A percentile compares a stretch with the other conserved stretches of the same genome.
phyloP scores from a whole-genome alignment of 2,888 invertebrate genomes.

The Drosophila vallismaia region DNA sequence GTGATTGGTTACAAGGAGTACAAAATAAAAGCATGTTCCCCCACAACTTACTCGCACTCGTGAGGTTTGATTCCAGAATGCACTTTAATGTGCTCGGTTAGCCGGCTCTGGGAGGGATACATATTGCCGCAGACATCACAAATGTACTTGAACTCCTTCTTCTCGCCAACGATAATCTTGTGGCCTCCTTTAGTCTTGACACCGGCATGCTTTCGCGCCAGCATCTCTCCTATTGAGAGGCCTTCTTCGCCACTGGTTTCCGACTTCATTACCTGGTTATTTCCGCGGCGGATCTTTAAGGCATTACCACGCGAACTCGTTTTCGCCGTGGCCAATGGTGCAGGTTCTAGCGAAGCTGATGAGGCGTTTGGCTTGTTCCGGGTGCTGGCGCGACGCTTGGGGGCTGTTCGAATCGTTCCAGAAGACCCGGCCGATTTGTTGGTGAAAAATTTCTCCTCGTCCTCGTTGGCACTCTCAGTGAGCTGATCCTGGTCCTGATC shows the following conservation, averaged over 20 bases:
- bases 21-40: background rate
- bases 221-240: slow-evolving; percentile 50
- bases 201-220: slow-evolving; percentile 56
- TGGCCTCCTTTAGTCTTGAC: slow-evolving; percentile 70
- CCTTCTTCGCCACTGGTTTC: slow-evolving; percentile 47
- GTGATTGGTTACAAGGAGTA: background rate
- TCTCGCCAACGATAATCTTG: slow-evolving; percentile 67
- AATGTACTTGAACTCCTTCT: slow-evolving; percentile 78
- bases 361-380: slow-evolving; percentile 37
- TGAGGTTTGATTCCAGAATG: slow-evolving; percentile 83
- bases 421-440: slow-evolving; percentile 35
- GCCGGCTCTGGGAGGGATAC: slow-evolving; percentile 82
- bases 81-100: slow-evolving; percentile 82
- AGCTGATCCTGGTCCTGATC: slow-evolving; percentile 36
- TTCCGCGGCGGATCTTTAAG: slow-evolving; percentile 45
- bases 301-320: background rate
- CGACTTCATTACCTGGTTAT: background rate
- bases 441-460: slow-evolving; percentile 71
- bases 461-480: slow-evolving; percentile 72
- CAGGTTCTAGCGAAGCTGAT: slow-evolving; percentile 1
- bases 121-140: slow-evolving; percentile 83
- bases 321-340: slow-evolving; percentile 6
- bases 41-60: slow-evolving; percentile 81
- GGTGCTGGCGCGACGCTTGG: slow-evolving; percentile 44
- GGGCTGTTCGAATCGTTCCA: slow-evolving; percentile 14